Evolutionary conservation across 2,113 vertebrate species (phyloP).

Genomic region (Pardalotus punctatus): DNA sequence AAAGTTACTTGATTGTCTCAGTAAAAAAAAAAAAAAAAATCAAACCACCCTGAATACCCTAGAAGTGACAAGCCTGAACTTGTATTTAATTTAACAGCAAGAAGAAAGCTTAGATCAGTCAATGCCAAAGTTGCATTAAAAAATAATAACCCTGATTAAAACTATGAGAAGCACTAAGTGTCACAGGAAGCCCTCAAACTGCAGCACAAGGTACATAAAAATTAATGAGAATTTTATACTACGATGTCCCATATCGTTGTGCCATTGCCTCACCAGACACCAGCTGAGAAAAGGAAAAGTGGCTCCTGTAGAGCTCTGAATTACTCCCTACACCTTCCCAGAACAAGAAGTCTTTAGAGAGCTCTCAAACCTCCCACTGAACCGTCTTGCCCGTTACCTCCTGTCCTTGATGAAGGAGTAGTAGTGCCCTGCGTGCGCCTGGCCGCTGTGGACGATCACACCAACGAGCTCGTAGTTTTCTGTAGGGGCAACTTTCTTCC

Average conservation of each 20-base stretch:
- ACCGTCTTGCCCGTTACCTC: constrained; percentile 72
- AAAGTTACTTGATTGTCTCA: background rate
- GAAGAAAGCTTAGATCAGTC: background rate
- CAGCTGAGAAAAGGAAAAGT: background rate
- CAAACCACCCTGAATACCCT: background rate
- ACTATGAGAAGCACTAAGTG: background rate
- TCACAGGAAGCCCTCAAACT: background rate
- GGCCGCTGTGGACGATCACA: constrained; percentile 96
- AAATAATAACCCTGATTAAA: background rate
- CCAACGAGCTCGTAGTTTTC: constrained; percentile 98
- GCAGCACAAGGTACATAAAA: background rate
- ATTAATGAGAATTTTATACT: background rate
- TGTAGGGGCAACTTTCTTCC: constrained; percentile 96
- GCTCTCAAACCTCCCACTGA: background rate
- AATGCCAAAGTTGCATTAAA: background rate
- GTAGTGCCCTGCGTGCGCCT: constrained; percentile 97
- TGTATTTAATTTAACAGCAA: background rate
- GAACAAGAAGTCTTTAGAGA: background rate
- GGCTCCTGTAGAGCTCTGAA: background rate
- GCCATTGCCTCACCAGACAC: background rate
- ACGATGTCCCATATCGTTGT: rapidly evolving
- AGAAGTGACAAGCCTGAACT: background rate
- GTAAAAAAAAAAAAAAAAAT: background rate
- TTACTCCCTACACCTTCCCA: background rate
- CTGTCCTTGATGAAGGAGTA: constrained; percentile 99